Evolutionary conservation across 2,797 vertebrate genomes (phyloP).

Genomic region (Meda fulgida): DNA sequence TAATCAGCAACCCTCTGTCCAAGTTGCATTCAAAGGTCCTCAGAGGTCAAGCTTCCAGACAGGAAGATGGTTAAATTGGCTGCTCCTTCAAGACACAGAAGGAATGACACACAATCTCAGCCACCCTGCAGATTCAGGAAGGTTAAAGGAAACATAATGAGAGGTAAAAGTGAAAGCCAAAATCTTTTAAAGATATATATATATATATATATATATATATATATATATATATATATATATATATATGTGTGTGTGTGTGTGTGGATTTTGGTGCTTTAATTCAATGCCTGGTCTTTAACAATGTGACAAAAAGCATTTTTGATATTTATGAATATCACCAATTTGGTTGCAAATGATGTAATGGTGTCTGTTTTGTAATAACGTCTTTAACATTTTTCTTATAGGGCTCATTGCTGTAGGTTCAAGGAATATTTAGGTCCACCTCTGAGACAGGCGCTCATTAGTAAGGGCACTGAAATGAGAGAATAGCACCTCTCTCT

Average conservation of each 20-base stretch:
- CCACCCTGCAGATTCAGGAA: not conserved
- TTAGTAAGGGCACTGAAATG: slow-evolving; percentile 28
- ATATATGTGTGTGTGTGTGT: no score
- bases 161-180: not conserved
- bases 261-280: not conserved
- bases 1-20: slow-evolving; percentile 30
- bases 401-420: not conserved
- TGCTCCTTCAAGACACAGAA: not conserved
- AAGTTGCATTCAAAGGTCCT: slow-evolving; percentile 16
- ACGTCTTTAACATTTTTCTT: not conserved
- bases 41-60: slow-evolving; percentile 28
- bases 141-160: slow-evolving; percentile 35
- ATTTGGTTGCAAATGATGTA: not conserved
- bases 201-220: not conserved
- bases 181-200: not conserved
- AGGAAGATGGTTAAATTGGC: slow-evolving; percentile 29
- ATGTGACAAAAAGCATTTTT: not conserved
- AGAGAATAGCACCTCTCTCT: slow-evolving; percentile 28
- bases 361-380: not conserved
- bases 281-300: not conserved
- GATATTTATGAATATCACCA: not conserved
- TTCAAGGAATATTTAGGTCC: not conserved
- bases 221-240: not conserved
- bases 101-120: slow-evolving; percentile 21
- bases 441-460: slow-evolving; percentile 4